phyloP scores from a whole-genome alignment of 2,888 invertebrate genomes.

The Euplexia lucipara region DNA sequence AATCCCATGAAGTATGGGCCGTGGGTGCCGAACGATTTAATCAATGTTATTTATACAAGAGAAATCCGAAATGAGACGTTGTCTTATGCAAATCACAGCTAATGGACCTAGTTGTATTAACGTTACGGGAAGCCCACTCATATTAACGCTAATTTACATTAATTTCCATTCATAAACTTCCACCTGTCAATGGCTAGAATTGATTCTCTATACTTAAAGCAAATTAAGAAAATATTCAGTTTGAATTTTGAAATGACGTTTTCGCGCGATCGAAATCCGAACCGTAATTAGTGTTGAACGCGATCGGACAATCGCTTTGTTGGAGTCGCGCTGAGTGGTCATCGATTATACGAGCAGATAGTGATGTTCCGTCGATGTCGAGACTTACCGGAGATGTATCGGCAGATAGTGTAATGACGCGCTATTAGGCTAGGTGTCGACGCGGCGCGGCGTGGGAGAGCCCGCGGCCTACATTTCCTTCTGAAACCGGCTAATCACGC shows the following conservation, averaged over 20 bases:
- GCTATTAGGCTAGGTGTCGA: conserved; percentile 88
- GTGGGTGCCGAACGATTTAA: conserved; percentile 72
- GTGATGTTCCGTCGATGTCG: conserved; percentile 78
- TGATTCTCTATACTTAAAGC: conserved; percentile 59
- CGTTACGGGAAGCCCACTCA: conserved; percentile 72
- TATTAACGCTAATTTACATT: conserved; percentile 78
- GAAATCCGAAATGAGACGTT: conserved; percentile 82
- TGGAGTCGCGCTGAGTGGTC: conserved; percentile 75
- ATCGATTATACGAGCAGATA: conserved; percentile 81
- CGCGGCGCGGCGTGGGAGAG: conserved; percentile 83
- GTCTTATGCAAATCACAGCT: conserved; percentile 77
- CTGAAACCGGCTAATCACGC: conserved; percentile 82
- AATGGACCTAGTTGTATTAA: conserved; percentile 78
- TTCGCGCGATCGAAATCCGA: conserved; percentile 60
- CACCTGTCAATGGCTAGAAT: conserved; percentile 67
- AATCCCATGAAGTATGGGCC: conserved; percentile 76
- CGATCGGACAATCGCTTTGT: conserved; percentile 83
- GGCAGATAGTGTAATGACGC: conserved; percentile 87
- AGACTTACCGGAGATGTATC: conserved; percentile 81
- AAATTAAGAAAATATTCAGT: conserved; percentile 63
- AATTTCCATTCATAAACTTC: conserved; percentile 77
- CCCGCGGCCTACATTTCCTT: conserved; percentile 84
- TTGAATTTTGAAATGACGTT: conserved; percentile 44
- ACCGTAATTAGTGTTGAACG: conserved; percentile 78
- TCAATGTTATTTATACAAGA: conserved; percentile 73